phyloP scores from a whole-genome alignment of 1,140 invertebrate genomes.

The Nautilus pompilius region DNA sequence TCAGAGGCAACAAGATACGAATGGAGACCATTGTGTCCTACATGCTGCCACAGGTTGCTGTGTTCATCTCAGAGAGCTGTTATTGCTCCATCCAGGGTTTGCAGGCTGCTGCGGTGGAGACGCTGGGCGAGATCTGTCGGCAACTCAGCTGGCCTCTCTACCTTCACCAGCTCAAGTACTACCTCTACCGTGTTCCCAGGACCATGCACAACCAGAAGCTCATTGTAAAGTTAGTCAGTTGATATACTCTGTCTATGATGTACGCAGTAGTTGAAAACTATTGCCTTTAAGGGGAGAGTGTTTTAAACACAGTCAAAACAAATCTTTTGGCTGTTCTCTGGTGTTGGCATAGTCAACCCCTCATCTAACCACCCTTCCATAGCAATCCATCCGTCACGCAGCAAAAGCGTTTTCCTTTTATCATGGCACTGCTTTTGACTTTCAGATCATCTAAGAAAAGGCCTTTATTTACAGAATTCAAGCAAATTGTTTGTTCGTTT shows the following conservation, averaged over 20 bases:
- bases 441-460: no score
- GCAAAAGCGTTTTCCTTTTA: no score
- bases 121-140: slow-evolving; percentile 70
- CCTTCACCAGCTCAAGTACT: slow-evolving; percentile 73
- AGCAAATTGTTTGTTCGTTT: no score
- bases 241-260: background rate
- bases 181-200: slow-evolving; percentile 71
- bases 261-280: background rate
- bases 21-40: slow-evolving; percentile 75
- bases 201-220: slow-evolving; percentile 75
- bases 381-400: no score
- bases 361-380: no score
- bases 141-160: slow-evolving; percentile 85
- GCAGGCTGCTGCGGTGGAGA: slow-evolving; percentile 72
- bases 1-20: slow-evolving; percentile 61
- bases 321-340: no score
- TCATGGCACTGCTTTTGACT: no score
- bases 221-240: slow-evolving; percentile 38
- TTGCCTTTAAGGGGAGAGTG: background rate
- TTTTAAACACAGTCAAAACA: background rate
- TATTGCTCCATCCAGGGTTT: slow-evolving; percentile 74
- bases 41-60: slow-evolving; percentile 77
- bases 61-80: slow-evolving; percentile 75
- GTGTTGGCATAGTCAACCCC: no score
- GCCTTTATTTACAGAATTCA: no score